phyloP scores from a whole-genome alignment of 2,888 invertebrate species.

The Eupithecia inturbata region DNA sequence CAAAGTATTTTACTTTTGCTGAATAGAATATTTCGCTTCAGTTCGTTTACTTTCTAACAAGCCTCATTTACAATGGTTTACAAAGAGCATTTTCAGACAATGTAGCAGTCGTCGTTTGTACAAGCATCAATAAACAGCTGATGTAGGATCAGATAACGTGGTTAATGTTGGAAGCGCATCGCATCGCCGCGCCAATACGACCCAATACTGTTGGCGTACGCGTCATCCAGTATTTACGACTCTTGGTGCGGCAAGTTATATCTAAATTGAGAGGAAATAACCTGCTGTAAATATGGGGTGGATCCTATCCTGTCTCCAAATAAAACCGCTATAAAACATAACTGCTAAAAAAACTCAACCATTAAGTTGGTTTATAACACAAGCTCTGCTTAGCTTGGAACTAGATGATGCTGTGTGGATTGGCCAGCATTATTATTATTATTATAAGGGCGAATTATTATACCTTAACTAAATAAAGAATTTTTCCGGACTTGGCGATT shows the following conservation, averaged over 20 bases:
- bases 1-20: background rate
- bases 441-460: background rate
- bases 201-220: conserved; percentile 45
- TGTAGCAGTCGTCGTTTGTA: conserved; percentile 28
- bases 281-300: background rate
- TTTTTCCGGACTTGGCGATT: background rate
- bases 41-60: background rate
- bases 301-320: background rate
- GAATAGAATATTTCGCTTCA: background rate
- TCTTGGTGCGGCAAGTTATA: conserved; percentile 34
- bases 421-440: too few species aligned
- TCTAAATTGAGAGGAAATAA: conserved; percentile 7
- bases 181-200: conserved; percentile 23
- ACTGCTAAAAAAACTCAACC: background rate
- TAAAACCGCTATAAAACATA: background rate
- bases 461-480: background rate
- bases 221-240: conserved; percentile 63
- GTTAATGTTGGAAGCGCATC: conserved; percentile 50
- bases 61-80: background rate
- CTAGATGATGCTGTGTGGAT: too few species aligned
- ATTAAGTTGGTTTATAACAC: background rate
- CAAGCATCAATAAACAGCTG: conserved; percentile 44
- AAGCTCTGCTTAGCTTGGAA: too few species aligned
- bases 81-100: background rate
- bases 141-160: conserved; percentile 54